These are phyloP conservation scores for Panonychus citri DNA, from an alignment of 1,140 invertebrate species.

Conservation along the genomic window DNA sequence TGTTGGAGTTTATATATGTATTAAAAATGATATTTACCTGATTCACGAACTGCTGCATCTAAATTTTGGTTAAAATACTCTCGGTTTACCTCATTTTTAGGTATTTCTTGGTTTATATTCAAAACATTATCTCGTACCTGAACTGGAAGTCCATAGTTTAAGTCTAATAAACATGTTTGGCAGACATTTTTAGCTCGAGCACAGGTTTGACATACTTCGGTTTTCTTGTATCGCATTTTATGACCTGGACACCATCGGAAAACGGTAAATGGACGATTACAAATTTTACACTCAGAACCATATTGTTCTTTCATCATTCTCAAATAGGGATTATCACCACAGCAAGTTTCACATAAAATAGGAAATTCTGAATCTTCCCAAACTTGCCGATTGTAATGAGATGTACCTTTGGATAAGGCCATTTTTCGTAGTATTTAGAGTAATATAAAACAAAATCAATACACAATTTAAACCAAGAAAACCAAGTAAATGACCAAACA, in stretches of 20 bases:
- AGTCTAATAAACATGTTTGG: constrained; percentile 90
- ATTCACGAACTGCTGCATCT: constrained; percentile 22
- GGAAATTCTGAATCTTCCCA: constrained; percentile 59
- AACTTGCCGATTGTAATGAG: constrained; percentile 11
- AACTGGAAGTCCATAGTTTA: constrained; percentile 64
- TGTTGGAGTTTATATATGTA: too few species aligned
- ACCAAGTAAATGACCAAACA: too few species aligned
- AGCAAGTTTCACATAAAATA: constrained; percentile 92
- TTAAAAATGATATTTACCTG: background rate
- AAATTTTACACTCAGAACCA: constrained; percentile 98
- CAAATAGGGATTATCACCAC: constrained; percentile 36
- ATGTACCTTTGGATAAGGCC: constrained; percentile 10
- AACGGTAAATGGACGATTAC: constrained; percentile 87
- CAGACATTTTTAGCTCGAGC: constrained; percentile 96
- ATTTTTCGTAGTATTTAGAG: background rate
- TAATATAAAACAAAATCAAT: too few species aligned
- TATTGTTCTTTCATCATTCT: constrained; percentile 79
- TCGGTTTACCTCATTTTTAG: constrained; percentile 92
- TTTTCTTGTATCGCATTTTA: constrained; percentile 96
- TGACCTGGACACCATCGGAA: constrained; percentile 91
- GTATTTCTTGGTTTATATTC: constrained; percentile 79
- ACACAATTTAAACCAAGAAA: too few species aligned
- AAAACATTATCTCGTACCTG: constrained; percentile 81
- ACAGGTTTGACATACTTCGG: constrained; percentile 98
- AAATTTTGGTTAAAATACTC: constrained; percentile 83